Base-by-base conservation (phyloP, 2,888 invertebrate genomes). In the Cetonia aurata region DNA sequence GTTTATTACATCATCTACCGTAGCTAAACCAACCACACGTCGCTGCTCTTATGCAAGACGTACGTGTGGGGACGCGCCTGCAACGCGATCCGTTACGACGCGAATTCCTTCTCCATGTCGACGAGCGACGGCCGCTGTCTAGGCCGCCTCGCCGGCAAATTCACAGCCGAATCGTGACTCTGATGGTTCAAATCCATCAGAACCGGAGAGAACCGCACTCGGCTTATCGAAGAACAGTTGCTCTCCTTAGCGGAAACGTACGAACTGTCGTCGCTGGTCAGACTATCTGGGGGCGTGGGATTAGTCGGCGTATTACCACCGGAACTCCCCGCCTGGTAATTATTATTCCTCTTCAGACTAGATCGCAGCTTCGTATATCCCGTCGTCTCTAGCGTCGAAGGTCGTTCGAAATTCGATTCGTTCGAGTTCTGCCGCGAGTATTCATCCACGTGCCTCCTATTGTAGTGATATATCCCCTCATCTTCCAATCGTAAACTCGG, bases 211-310 rank as follows among this genome's bases (percentile, higher is more conserved):
- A 93, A 93, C 70, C 92, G 87, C 71, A 92, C 94, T 12, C 94
- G 86, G 46, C 91, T 90, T 72, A 89, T 89, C n/a, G 91, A 91
- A 31, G 90, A 90, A 71, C 90, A 78, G 57, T 75, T 76, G 72
- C 87, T 90, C 79, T 94, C 94, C 79, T 93, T 89, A 15, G 96
- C 96, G 8, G 96, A 96, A 76, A 94, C 91, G 83, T 95, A 96
- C 52, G 94, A 94, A 79, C 94, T 93, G 80, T 95, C 96, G 25
- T 96, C 96, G 79, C 94, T 94, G 0, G 94, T 92, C 71, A 94
- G 80, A 75, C 94, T 94, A 78, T 95, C 95, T 0, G 95, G 94
- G 0, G 95, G 95, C 6, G 95, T 94, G 1, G 93, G 93, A 82
- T 93, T 93, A 0, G 94, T 93, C 15, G 94, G 93, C 0, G 94